Conservation (phyloP, 2,888 invertebrate species). For the Maniola hyperantus region DNA sequence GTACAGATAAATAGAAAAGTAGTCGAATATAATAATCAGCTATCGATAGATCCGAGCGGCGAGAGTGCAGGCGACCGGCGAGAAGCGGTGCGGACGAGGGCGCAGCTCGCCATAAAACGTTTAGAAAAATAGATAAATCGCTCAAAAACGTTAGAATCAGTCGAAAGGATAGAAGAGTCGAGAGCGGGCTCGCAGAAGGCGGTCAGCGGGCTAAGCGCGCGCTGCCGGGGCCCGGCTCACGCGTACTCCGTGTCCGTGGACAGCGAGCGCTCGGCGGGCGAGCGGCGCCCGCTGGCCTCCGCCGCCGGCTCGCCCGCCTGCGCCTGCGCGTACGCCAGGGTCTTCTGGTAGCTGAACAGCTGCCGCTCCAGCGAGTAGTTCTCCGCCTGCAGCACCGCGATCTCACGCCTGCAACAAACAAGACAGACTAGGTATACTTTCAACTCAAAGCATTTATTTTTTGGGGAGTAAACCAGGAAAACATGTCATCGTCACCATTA, state of each 20-base stretch:
- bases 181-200: constrained; percentile 57
- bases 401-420: constrained; percentile 85
- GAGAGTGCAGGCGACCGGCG: constrained; percentile 80
- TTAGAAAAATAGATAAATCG: constrained; percentile 83
- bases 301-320: constrained; percentile 78
- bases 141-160: constrained; percentile 81
- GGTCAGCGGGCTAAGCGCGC: constrained; percentile 34
- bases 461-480: too few relatives aligned
- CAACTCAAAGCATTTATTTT: not conserved
- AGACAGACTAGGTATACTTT: not conserved
- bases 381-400: constrained; percentile 90
- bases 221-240: constrained; percentile 73
- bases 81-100: constrained; percentile 80
- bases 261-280: constrained; percentile 82
- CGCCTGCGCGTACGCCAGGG: constrained; percentile 88
- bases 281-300: constrained; percentile 66
- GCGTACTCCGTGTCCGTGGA: constrained; percentile 89
- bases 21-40: constrained; percentile 81
- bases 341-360: constrained; percentile 91
- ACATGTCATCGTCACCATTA: too few relatives aligned
- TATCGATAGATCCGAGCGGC: constrained; percentile 81
- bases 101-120: constrained; percentile 81
- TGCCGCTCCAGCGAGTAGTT: constrained; percentile 92
- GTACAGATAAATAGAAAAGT: constrained; percentile 83
- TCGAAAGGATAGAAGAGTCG: constrained; percentile 76